Evolutionary conservation across 1,140 invertebrate species (phyloP).

Genomic region (Dysdera silvatica): DNA sequence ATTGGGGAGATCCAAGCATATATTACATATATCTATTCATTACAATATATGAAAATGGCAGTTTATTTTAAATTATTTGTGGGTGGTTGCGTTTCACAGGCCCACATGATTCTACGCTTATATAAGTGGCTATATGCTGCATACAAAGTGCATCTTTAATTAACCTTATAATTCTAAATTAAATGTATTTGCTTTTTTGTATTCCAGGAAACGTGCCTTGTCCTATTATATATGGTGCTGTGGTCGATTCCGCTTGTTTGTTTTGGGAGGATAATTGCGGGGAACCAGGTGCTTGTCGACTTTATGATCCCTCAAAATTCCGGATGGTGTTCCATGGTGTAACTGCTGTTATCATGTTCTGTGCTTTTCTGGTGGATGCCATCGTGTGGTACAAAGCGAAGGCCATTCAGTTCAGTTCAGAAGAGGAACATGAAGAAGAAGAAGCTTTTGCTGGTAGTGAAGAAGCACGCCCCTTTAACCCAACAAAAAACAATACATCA

Average conservation of each 20-base stretch:
- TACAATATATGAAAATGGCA: no score
- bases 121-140: no score
- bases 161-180: no score
- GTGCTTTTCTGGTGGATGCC: conserved; percentile 71
- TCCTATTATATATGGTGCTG: conserved; percentile 82
- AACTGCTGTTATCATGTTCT: conserved; percentile 66
- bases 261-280: conserved; percentile 76
- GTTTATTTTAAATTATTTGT: no score
- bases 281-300: conserved; percentile 67
- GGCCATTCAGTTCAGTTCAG: conserved; percentile 61
- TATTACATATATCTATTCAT: no score
- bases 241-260: conserved; percentile 82
- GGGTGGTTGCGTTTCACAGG: no score
- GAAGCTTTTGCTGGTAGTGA: not conserved
- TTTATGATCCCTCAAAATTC: conserved; percentile 75
- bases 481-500: not conserved
- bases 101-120: no score
- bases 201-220: conserved; percentile 73
- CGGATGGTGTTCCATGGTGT: conserved; percentile 80
- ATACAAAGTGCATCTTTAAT: no score
- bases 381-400: conserved; percentile 73
- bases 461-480: conserved; percentile 23
- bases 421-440: conserved; percentile 27
- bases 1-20: no score
- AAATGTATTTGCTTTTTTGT: not conserved